phyloP scores from a whole-genome alignment of 2,113 vertebrate genomes.

The Bos indicus region DNA sequence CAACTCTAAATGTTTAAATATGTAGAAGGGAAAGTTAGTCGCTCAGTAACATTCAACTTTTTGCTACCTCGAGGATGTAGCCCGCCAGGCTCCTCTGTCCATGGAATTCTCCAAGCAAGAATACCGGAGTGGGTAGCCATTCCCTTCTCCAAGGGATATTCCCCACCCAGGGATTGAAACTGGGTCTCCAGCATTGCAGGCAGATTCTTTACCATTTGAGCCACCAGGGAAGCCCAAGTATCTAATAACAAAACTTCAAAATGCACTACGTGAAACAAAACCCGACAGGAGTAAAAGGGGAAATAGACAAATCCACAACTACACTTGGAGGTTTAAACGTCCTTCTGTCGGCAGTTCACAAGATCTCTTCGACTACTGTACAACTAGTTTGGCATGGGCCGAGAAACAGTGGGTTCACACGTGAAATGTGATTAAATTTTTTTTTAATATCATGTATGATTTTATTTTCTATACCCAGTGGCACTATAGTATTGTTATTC shows the following conservation, averaged over 20 bases:
- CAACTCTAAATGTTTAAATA: background rate
- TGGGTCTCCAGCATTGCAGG: background rate
- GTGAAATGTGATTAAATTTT: background rate
- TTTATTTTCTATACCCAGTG: background rate
- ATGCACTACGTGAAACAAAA: background rate
- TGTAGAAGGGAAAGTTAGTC: background rate
- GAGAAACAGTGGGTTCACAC: background rate
- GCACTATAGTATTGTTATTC: background rate
- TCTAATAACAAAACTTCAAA: background rate
- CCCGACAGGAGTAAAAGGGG: background rate
- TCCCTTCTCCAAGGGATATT: background rate
- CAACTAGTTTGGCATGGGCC: background rate
- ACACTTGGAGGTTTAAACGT: background rate
- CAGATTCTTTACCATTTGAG: background rate
- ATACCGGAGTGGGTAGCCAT: background rate
- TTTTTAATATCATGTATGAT: background rate
- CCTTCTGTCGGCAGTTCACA: background rate
- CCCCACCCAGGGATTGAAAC: background rate
- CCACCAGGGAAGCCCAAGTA: background rate
- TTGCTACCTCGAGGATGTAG: background rate
- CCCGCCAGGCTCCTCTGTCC: background rate
- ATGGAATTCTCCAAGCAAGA: background rate
- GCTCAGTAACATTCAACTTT: background rate
- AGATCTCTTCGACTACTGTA: background rate
- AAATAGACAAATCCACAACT: background rate